Conservation (phyloP, 2,797 vertebrate species). For the Sebastes cheni region DNA sequence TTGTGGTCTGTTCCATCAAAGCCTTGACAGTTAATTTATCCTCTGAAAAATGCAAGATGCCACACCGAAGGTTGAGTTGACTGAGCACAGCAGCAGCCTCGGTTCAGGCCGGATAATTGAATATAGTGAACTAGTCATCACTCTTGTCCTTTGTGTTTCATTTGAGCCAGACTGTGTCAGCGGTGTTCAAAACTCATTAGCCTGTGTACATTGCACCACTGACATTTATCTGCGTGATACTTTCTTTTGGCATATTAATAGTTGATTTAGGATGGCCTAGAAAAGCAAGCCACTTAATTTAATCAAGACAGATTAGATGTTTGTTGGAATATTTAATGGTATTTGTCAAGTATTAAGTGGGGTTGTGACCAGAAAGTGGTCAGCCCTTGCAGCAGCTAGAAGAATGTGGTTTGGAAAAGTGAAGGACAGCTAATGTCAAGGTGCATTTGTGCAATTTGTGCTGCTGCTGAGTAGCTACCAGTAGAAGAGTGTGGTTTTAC, state of each 20-base stretch:
- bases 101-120: constrained; percentile 67
- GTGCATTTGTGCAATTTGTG: constrained; percentile 15
- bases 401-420: neutral
- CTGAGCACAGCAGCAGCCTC: constrained; percentile 40
- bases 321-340: constrained; percentile 32
- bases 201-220: constrained; percentile 49
- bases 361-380: constrained; percentile 3
- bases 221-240: constrained; percentile 55
- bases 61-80: constrained; percentile 31
- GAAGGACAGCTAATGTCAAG: constrained; percentile 5
- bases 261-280: constrained; percentile 28
- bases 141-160: constrained; percentile 55
- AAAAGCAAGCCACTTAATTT: constrained; percentile 32
- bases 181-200: constrained; percentile 71
- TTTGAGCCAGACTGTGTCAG: constrained; percentile 60
- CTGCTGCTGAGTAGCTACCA: neutral
- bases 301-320: constrained; percentile 30
- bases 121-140: constrained; percentile 69
- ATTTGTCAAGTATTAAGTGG: constrained; percentile 23
- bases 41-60: constrained; percentile 54
- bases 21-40: constrained; percentile 72
- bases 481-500: neutral
- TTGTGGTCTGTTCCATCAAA: constrained; percentile 41
- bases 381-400: neutral
- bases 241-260: constrained; percentile 51